phyloP scores from a whole-genome alignment of 1,140 invertebrate genomes.

The Polypedilum vanderplanki region DNA sequence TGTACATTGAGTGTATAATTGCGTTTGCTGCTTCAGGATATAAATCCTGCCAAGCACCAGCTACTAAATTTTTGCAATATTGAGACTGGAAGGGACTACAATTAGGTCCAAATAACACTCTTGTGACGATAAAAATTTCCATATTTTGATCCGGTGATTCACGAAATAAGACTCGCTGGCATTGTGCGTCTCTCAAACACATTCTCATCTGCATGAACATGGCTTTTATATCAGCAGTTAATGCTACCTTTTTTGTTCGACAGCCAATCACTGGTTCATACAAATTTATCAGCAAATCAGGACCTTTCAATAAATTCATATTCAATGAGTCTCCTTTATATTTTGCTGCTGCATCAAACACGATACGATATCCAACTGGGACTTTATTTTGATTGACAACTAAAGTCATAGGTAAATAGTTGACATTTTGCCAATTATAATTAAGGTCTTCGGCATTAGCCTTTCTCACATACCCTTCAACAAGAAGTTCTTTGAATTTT shows the following conservation, averaged over 20 bases:
- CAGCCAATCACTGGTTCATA: slow-evolving; percentile 34
- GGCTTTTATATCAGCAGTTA: slow-evolving; percentile 36
- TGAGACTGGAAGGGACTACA: slow-evolving; percentile 38
- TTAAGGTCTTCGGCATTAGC: background rate
- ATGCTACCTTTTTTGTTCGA: slow-evolving; percentile 33
- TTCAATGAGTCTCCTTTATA: slow-evolving; percentile 34
- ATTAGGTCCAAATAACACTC: slow-evolving; percentile 38
- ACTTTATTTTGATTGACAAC: background rate
- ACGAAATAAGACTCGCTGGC: slow-evolving; percentile 38
- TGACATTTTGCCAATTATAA: background rate
- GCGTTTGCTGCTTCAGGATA: slow-evolving; percentile 35
- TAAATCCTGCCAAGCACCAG: slow-evolving; percentile 32
- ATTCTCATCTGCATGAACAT: slow-evolving; percentile 36
- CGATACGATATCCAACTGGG: slow-evolving; percentile 35
- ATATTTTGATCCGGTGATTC: slow-evolving; percentile 30
- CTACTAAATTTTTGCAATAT: slow-evolving; percentile 40
- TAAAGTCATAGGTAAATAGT: background rate
- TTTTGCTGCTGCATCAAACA: slow-evolving; percentile 38
- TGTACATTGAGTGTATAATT: slow-evolving; percentile 37
- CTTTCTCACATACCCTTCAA: background rate
- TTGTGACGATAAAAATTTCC: slow-evolving; percentile 33
- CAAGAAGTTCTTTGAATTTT: background rate
- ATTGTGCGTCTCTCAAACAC: slow-evolving; percentile 33
- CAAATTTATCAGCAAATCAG: slow-evolving; percentile 31
- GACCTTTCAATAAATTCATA: slow-evolving; percentile 35